Evolutionary conservation across 2,888 invertebrate genomes (phyloP), one percentile per base, ranked within the genome.

Genomic region (Sipha maydis): DNA sequence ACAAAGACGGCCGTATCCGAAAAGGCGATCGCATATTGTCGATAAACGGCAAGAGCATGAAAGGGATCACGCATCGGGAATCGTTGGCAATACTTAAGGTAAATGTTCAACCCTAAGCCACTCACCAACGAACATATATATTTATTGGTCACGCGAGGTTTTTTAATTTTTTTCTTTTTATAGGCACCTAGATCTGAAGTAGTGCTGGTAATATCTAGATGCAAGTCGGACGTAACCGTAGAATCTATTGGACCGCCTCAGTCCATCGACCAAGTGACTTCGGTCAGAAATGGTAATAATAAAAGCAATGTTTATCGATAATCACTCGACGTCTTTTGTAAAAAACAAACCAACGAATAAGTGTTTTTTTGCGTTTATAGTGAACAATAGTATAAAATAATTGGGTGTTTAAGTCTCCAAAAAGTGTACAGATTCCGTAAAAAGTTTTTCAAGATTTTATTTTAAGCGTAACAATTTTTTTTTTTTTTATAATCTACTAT

Each of bases 51-150:
- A 94, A 94, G 91, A 94, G 94, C 91, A 96, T 97, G 93, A 93
- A 95, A 90, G 97, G 96, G 82, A 93, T 98, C 89, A 97, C 96
- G 69, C 98, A 98, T 92, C 94, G 95, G 73, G 96, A 97, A 92
- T 97, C 98, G 90, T 94, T 97, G 90, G 94, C 96, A 90, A 95
- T 97, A 91, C 94, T 98, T 79, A 98, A 98, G 94, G 96, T 96
- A 92, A 90, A 67, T 85, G 14, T 48, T 48, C 48, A 48, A 25
- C 61, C 11, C 61, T 2, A 61, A 4, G 9, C 5, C 3, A 5
- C 1, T 54, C 21, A 14, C n/a, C 17, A 71, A 56, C 28, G n/a
- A 11, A 5, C 61, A 14, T 41, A 25, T 11, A 67, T 5, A 34
- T 89, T 69, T 61, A 25, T 61, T 21, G 61, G 7, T 61, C 8